A percentile compares a stretch with the other conserved stretches of the same genome.
Evolutionary conservation across 2,888 invertebrate genomes (phyloP).

Genomic region (Agrochola litura): DNA sequence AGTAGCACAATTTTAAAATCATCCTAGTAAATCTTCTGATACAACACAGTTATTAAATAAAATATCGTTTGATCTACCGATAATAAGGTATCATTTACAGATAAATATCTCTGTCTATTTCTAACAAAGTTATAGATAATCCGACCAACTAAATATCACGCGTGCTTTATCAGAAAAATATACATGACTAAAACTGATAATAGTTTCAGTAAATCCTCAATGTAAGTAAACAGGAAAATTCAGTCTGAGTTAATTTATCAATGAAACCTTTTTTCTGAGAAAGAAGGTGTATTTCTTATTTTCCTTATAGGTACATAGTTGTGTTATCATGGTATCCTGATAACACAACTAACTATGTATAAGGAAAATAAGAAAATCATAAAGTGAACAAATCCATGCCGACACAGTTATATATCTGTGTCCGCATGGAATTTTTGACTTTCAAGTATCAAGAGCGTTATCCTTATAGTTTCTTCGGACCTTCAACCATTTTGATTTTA

Average conservation of each 20-base stretch:
- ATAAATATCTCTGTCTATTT: conserved; percentile 9
- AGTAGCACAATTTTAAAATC: conserved; percentile 25
- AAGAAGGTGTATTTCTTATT: background rate
- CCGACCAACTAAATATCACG: conserved; percentile 2
- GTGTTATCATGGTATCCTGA: background rate
- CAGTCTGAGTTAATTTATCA: conserved; percentile 2
- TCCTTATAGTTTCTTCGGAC: conserved; percentile 1
- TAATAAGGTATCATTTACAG: conserved; percentile 12
- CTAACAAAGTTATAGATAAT: conserved; percentile 28
- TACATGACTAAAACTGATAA: conserved; percentile 11
- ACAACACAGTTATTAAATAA: background rate
- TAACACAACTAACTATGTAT: too few relatives aligned
- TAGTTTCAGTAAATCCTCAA: background rate
- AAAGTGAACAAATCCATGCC: too few relatives aligned
- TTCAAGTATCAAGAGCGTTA: background rate
- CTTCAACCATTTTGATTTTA: background rate
- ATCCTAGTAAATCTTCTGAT: conserved; percentile 3
- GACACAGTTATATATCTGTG: background rate
- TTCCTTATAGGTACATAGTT: conserved; percentile 19
- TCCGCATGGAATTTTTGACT: background rate
- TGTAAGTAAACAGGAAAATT: conserved; percentile 36
- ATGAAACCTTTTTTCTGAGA: conserved; percentile 8
- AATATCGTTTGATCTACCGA: conserved; percentile 16
- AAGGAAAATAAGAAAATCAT: too few relatives aligned
- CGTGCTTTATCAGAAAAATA: conserved; percentile 27